Conservation (phyloP, 2,113 vertebrate genomes). For the Aegotheles bennettii region DNA sequence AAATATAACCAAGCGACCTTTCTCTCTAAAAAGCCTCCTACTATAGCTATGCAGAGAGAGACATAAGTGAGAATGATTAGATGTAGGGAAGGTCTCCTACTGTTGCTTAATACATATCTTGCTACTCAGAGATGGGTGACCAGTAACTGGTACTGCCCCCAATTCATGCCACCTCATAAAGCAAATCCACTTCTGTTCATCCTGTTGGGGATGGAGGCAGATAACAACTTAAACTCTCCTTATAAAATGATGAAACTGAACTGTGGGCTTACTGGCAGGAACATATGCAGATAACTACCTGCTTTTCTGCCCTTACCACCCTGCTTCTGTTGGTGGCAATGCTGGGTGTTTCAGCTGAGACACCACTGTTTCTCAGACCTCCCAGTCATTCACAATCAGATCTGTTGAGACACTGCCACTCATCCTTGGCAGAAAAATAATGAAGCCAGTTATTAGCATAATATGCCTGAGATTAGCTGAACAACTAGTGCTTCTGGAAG, state of each 20-base stretch:
- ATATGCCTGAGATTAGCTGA: not conserved
- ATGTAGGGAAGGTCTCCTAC: not conserved
- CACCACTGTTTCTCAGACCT: not conserved
- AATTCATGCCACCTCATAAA: not conserved
- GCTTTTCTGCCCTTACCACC: not conserved
- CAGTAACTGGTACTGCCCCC: not conserved
- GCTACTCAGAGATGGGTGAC: not conserved
- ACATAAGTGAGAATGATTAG: not conserved
- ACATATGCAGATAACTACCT: not conserved
- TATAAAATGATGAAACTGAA: not conserved
- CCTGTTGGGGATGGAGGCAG: not conserved
- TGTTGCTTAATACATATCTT: not conserved
- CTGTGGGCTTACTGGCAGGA: not conserved
- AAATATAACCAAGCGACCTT: not conserved
- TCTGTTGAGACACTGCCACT: not conserved
- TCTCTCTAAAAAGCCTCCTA: not conserved
- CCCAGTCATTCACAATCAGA: not conserved
- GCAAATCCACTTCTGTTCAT: not conserved
- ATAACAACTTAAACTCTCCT: not conserved
- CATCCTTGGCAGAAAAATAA: not conserved
- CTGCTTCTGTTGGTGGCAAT: not conserved
- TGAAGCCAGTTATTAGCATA: conserved; percentile 1
- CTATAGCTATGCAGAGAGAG: not conserved
- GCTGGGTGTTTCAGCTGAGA: accelerated
- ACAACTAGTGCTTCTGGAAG: not conserved